Percentiles rank a stretch among this genome's conserved stretches.
phyloP scores from a whole-genome alignment of 2,113 vertebrate species.

The Trachemys scripta region DNA sequence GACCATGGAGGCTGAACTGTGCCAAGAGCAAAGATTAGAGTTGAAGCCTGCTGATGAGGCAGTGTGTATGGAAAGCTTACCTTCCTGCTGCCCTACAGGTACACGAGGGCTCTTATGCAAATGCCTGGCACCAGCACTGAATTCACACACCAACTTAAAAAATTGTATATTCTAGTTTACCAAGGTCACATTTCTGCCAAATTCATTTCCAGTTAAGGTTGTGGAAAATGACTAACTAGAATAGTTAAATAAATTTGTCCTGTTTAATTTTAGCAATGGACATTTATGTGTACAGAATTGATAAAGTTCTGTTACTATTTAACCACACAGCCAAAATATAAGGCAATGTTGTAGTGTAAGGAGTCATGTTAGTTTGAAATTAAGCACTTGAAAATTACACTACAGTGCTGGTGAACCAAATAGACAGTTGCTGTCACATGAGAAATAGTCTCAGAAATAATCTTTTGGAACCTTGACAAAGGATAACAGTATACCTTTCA shows the following conservation, averaged over 20 bases:
- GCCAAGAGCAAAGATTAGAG: neutral
- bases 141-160: neutral
- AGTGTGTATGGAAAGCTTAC: neutral
- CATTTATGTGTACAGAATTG: neutral
- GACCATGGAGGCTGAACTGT: neutral
- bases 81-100: neutral
- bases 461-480: slow-evolving; percentile 7
- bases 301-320: slow-evolving; percentile 7
- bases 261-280: neutral
- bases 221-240: slow-evolving; percentile 5
- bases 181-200: neutral
- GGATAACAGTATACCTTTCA: neutral
- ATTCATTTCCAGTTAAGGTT: slow-evolving; percentile 8
- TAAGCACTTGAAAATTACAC: slow-evolving; percentile 28
- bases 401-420: slow-evolving; percentile 32
- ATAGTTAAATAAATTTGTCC: neutral
- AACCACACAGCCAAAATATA: slow-evolving; percentile 7
- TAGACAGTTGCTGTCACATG: slow-evolving; percentile 38
- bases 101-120: neutral
- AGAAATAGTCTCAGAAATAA: slow-evolving; percentile 36
- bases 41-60: no score
- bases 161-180: neutral
- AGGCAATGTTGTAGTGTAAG: slow-evolving; percentile 17
- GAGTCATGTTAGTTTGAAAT: neutral
- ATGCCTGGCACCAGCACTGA: neutral